Base-by-base conservation (phyloP, 64 coral and sea anemone genomes). In the Orbicella faveolata region DNA sequence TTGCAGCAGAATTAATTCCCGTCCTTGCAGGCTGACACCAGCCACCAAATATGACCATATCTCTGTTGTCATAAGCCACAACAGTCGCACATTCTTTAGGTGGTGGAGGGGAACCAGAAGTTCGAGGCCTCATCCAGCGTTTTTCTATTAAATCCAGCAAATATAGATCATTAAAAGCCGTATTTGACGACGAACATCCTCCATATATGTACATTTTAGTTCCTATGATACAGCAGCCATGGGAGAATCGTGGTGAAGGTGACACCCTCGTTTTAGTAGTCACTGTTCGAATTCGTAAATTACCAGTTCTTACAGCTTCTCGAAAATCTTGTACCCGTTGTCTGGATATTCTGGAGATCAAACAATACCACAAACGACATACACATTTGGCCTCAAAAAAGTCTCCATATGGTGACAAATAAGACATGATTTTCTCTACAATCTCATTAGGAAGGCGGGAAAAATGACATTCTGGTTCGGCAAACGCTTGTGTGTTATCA, bases 51-150 rank as follows among this genome's bases (percentile, higher is more conserved):
- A 98, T 78, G 4, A 98, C 52, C 41, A 95, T 80, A 2, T 85
- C 37, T 79, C 87, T 92, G 36, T 87, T 89, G 13, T 87, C 73
- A 75, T 95, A 81, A 25, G 36, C 75, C 11, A 98, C 94, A 79
- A 95, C 87, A 0, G 93, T 98, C 0, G 96, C 96, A 85, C 96
- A 98, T 63, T 98, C 96, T 81, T 92, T 98, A 1, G 96, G 96
- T 10, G 90, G 81, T 4, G 96, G 96, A 16, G 96, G 91, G 1
- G 70, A 68, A 9, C 96, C 96, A 68, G 78, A 75, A 4, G 90
- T 88, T 2, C 84, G 36, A 9, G 81, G 90, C 19, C 83, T 94
- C 25, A n/a, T 83, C 96, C 96, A 98, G 25, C 90, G 95, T 26
- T 62, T 64, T 77, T 98, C 87, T 44, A 80, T 90, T 54, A 98